Conservation (phyloP, 1,140 invertebrate species). For the Hestina assimilis region DNA sequence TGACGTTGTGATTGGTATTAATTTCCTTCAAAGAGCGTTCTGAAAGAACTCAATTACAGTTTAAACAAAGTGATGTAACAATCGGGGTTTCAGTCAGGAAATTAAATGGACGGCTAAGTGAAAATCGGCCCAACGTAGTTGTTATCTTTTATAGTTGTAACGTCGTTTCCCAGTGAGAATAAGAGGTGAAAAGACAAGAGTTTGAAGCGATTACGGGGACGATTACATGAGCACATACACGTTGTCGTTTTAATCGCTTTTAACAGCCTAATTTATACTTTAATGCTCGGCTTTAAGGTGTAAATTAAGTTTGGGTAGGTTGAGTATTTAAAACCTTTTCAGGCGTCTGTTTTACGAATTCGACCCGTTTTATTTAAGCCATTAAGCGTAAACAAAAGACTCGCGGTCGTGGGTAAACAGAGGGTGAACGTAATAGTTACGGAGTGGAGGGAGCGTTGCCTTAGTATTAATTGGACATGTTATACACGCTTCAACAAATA, state of each 20-base stretch:
- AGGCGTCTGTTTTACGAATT: conserved; percentile 59
- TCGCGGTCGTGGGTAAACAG: conserved; percentile 52
- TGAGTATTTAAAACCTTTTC: conserved; percentile 56
- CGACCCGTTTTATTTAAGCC: conserved; percentile 72
- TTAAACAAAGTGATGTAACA: conserved; percentile 72
- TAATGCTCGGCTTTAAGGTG: conserved; percentile 40
- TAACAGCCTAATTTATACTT: conserved; percentile 48
- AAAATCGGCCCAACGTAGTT: conserved; percentile 47
- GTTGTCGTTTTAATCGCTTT: conserved; percentile 44
- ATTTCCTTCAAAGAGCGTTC: conserved; percentile 67
- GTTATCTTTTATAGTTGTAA: conserved; percentile 59
- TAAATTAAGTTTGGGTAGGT: conserved; percentile 29
- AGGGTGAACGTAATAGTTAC: conserved; percentile 61
- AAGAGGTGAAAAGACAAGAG: conserved; percentile 48
- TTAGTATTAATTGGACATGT: conserved; percentile 69
- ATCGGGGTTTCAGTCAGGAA: conserved; percentile 68
- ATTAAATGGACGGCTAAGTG: conserved; percentile 70
- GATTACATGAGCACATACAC: conserved; percentile 38
- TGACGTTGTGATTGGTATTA: conserved; percentile 47
- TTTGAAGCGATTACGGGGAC: conserved; percentile 50
- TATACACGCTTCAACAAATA: conserved; percentile 62
- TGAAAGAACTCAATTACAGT: conserved; percentile 73
- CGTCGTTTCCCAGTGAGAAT: conserved; percentile 19
- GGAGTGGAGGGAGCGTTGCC: conserved; percentile 45
- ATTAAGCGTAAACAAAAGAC: conserved; percentile 73